Conservation (phyloP, 1,140 invertebrate genomes). For the Charaxes varanes region DNA sequence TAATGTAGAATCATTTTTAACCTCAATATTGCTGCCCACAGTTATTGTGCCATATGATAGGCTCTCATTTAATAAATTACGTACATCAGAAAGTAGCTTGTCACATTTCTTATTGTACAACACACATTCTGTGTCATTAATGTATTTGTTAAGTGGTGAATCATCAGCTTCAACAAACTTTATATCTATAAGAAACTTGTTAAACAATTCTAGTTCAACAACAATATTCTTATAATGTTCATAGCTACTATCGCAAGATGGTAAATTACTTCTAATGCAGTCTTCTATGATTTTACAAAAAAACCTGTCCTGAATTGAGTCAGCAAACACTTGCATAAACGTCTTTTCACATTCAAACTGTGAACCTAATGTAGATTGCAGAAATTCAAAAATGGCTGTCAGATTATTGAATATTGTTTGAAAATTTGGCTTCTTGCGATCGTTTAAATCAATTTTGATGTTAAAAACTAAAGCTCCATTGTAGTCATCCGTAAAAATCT, state of each 20-base stretch:
- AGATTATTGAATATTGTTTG: conserved; percentile 63
- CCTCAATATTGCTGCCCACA: conserved; percentile 31
- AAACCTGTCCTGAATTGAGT: conserved; percentile 45
- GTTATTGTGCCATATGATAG: conserved; percentile 44
- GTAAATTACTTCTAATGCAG: conserved; percentile 54
- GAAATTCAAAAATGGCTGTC: conserved; percentile 62
- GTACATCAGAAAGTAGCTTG: conserved; percentile 51
- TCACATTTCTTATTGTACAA: conserved; percentile 67
- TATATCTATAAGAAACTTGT: conserved; percentile 61
- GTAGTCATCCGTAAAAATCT: conserved; percentile 60
- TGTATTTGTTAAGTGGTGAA: conserved; percentile 58
- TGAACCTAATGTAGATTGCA: conserved; percentile 52
- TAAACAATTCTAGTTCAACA: conserved; percentile 59
- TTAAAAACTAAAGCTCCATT: conserved; percentile 55
- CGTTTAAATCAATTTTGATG: conserved; percentile 54
- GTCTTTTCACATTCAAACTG: conserved; percentile 46
- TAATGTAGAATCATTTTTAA: conserved; percentile 44
- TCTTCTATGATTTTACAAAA: conserved; percentile 59
- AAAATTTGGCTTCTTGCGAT: conserved; percentile 46
- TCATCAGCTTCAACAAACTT: conserved; percentile 52
- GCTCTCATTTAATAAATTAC: conserved; percentile 45
- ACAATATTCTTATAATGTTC: conserved; percentile 56
- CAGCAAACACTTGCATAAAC: conserved; percentile 52
- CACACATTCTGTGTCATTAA: conserved; percentile 55
- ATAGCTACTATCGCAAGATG: conserved; percentile 53